A percentile compares a stretch with the other conserved stretches of the same genome.
Conservation (phyloP, 2,888 invertebrate genomes). For the Gortyna flavago region DNA sequence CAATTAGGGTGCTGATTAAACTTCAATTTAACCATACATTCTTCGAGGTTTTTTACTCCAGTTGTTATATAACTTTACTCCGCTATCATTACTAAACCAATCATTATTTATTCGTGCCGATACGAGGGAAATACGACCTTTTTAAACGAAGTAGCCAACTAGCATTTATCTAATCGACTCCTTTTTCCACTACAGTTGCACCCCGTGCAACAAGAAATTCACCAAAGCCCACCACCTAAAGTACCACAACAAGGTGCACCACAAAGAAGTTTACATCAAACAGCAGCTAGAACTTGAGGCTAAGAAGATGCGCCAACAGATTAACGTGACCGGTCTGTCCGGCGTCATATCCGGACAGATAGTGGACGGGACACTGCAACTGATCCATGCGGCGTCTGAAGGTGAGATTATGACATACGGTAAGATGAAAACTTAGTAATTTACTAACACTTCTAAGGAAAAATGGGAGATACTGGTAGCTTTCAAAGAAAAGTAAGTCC, state of each 20-base stretch:
- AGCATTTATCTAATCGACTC: neutral
- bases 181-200: constrained; percentile 74
- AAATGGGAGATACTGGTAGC: neutral
- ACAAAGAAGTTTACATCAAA: constrained; percentile 86
- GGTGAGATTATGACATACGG: constrained; percentile 68
- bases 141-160: neutral
- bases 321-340: constrained; percentile 82
- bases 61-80: neutral
- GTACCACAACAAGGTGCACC: constrained; percentile 90
- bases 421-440: constrained; percentile 8
- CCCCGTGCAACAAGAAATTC: constrained; percentile 88
- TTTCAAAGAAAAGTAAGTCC: neutral
- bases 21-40: neutral
- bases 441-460: neutral
- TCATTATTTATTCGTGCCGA: neutral
- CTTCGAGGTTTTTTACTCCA: neutral
- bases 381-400: constrained; percentile 77
- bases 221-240: constrained; percentile 88
- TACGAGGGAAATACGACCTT: neutral
- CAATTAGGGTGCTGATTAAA: too few species aligned
- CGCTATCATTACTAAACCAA: neutral
- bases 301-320: constrained; percentile 85
- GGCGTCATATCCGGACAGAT: constrained; percentile 84
- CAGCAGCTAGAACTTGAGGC: constrained; percentile 86
- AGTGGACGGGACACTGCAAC: constrained; percentile 84